Conservation (phyloP, 2,113 vertebrate species). For the Ia io region DNA sequence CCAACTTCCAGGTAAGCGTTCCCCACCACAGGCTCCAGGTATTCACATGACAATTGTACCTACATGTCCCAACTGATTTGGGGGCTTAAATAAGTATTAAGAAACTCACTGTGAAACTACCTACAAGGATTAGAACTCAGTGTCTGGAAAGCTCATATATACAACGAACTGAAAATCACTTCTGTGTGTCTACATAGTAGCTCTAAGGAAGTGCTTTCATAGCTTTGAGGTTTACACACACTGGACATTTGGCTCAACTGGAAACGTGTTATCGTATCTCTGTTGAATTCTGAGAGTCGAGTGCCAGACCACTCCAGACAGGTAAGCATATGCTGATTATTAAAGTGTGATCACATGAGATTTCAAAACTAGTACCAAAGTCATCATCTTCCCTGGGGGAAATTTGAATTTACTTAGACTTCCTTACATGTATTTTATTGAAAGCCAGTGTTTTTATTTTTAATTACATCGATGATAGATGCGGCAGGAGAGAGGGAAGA, state of each 20-base stretch:
- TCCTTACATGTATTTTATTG: not conserved
- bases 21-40: not conserved
- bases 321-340: not conserved
- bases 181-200: not conserved
- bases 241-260: not conserved
- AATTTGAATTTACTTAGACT: not conserved
- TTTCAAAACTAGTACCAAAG: slow-evolving; percentile 2
- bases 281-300: not conserved
- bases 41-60: not conserved
- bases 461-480: not conserved
- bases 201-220: not conserved
- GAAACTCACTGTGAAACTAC: slow-evolving; percentile 5
- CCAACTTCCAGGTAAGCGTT: not conserved
- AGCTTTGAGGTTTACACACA: not conserved
- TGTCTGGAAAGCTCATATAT: not conserved
- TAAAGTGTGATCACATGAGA: not conserved
- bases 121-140: not conserved
- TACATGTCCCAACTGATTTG: not conserved
- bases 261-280: not conserved
- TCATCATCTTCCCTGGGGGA: not conserved
- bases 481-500: fast-evolving
- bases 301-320: not conserved
- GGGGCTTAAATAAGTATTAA: not conserved
- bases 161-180: not conserved
- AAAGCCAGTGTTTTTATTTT: not conserved